These are phyloP conservation scores for Sinocyclocheilus grahami DNA, from an alignment of 2,113 vertebrate genomes.

Conservation along the genomic window DNA sequence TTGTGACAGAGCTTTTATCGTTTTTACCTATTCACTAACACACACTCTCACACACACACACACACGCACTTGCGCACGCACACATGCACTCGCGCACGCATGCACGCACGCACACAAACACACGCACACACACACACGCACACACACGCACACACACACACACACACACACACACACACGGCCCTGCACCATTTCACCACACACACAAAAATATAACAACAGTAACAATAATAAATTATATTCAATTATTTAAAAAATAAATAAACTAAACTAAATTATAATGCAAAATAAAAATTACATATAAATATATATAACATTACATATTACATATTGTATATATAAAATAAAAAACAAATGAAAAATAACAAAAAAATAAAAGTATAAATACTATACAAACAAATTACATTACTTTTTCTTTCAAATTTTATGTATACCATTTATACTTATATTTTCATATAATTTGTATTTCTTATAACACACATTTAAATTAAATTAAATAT, in stretches of 20 bases:
- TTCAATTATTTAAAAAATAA: background rate
- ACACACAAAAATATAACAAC: background rate
- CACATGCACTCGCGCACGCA: slow-evolving; percentile 58
- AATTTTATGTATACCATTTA: no score
- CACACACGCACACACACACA: slow-evolving; percentile 46
- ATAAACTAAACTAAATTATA: no score
- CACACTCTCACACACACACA: slow-evolving; percentile 60
- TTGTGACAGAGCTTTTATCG: slow-evolving; percentile 64
- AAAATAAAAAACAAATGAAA: no score
- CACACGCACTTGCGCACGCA: slow-evolving; percentile 42
- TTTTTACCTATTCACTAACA: slow-evolving; percentile 29
- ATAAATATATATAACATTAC: no score
- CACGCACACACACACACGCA: slow-evolving; percentile 44
- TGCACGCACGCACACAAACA: slow-evolving; percentile 49
- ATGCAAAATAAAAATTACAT: no score
- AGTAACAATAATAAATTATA: background rate
- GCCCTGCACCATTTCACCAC: background rate
- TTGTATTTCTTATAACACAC: background rate
- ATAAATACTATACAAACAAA: no score
- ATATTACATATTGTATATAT: no score
- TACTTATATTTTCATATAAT: background rate
- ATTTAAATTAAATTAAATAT: no score
- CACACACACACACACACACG: slow-evolving; percentile 50
- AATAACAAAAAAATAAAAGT: no score
- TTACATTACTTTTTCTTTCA: no score